phyloP scores from a whole-genome alignment of 35 echinoderm and acorn worm genomes.

The Eucidaris tribuloides region DNA sequence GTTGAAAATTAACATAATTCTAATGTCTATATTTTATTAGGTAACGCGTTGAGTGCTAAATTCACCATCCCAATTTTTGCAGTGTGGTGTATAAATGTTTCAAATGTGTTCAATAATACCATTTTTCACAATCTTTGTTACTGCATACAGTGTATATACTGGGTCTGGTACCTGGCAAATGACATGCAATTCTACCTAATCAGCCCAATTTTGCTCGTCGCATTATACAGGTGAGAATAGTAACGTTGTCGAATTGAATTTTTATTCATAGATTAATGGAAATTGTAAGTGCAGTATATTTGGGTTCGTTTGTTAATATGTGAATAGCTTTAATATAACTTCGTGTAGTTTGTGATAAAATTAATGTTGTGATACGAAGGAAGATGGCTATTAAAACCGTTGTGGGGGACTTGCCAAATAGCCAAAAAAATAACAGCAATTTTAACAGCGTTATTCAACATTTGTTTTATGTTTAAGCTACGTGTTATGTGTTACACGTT shows the following conservation, averaged over 20 bases:
- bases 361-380: background rate
- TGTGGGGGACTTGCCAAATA: no score
- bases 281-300: background rate
- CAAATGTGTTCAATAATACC: background rate
- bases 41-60: background rate
- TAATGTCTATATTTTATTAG: background rate
- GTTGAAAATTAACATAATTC: background rate
- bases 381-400: background rate
- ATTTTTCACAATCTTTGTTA: background rate
- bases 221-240: conserved; percentile 61
- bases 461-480: no score
- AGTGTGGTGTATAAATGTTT: background rate
- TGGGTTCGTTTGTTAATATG: background rate
- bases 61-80: background rate
- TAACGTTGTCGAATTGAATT: background rate
- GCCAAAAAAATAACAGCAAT: no score
- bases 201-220: conserved; percentile 59
- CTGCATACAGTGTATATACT: conserved; percentile 58
- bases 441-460: no score
- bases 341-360: background rate
- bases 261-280: background rate
- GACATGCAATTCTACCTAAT: conserved; percentile 92
- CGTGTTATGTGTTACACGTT: no score
- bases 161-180: conserved; percentile 90
- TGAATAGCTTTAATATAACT: background rate